Evolutionary conservation across 2,113 vertebrate genomes (phyloP), one percentile per base, ranked within the genome.

Genomic region (Muntiacus muntjak): DNA sequence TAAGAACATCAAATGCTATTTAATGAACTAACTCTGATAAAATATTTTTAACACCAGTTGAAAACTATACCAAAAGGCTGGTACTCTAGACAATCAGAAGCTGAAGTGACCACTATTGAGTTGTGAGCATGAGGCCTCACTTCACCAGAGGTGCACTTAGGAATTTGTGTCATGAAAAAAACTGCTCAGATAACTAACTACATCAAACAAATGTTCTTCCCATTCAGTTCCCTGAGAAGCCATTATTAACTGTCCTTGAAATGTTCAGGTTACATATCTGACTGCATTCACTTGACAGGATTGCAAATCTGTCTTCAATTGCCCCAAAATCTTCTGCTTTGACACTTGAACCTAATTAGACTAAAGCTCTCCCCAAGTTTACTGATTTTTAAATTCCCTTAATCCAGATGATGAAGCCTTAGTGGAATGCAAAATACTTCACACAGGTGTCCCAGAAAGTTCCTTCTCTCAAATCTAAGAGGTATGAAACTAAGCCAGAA

Each of bases 241-340:
- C 97, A 96, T 92, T 97, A 95, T 86, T 95, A 98, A 94, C 79
- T 95, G 57, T 89, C 64, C 79, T 83, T 87, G 89, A 97, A 97
- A 78, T 67, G 33, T 92, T 98, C 60, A 52, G n/a, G 43, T 89
- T 95, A 92, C 62, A 97, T 92, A 95, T 89, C 94, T 62, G 96
- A 96, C 92, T 97, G 94, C 84, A 87, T 91, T 58, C 76, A 91
- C 90, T 97, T 94, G 90, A 96, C 67, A 82, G 76, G 58, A 97
- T 95, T 92, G 85, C 89, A 96, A 78, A 97, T 95, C 55, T 92
- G 54, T 62, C 94, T 97, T 93, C 96, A 97, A 97, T 62, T 90
- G 23, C 94, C 95, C 58, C 3, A 47, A 89, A 98, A 95, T 5
- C 74, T 89, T 85, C 58, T 92, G 28, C 64, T 85, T 97, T 91